phyloP scores from a whole-genome alignment of 2,113 vertebrate species.

The Perca schrenkii region DNA sequence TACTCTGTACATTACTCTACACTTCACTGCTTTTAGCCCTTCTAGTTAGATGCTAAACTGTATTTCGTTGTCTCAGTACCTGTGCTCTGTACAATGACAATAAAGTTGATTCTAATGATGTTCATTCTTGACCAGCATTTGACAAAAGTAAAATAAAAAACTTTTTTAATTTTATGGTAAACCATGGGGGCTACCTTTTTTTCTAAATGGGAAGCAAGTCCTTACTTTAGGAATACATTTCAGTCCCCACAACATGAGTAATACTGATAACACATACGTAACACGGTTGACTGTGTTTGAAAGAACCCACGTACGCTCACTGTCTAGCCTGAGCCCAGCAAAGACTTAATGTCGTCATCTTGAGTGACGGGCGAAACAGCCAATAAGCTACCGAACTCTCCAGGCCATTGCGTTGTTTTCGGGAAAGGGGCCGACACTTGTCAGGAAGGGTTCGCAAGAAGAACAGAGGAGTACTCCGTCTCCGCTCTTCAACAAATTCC shows the following conservation, averaged over 20 bases:
- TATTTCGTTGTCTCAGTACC: too few species aligned
- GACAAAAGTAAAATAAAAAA: not conserved
- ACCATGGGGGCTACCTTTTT: not conserved
- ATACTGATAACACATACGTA: not conserved
- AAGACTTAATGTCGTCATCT: not conserved
- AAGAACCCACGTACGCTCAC: not conserved
- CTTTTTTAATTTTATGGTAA: not conserved
- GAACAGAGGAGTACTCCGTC: not conserved
- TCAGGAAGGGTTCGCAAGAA: conserved; percentile 80
- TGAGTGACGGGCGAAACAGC: conserved; percentile 65
- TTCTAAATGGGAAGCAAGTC: too few species aligned
- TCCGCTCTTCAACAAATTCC: not conserved
- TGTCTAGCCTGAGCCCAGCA: not conserved
- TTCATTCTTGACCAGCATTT: not conserved
- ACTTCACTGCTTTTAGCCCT: too few species aligned
- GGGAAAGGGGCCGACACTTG: conserved; percentile 81
- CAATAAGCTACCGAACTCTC: conserved; percentile 65
- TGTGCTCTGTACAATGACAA: too few species aligned
- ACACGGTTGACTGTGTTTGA: too few species aligned
- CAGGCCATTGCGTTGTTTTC: conserved; percentile 73
- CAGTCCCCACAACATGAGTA: not conserved
- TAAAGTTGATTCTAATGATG: too few species aligned
- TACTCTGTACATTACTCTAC: too few species aligned
- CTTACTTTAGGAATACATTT: not conserved
- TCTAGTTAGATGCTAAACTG: too few species aligned